These are phyloP conservation scores for Carapus acus DNA, from an alignment of 2,797 vertebrate genomes.

Conservation along the genomic window DNA sequence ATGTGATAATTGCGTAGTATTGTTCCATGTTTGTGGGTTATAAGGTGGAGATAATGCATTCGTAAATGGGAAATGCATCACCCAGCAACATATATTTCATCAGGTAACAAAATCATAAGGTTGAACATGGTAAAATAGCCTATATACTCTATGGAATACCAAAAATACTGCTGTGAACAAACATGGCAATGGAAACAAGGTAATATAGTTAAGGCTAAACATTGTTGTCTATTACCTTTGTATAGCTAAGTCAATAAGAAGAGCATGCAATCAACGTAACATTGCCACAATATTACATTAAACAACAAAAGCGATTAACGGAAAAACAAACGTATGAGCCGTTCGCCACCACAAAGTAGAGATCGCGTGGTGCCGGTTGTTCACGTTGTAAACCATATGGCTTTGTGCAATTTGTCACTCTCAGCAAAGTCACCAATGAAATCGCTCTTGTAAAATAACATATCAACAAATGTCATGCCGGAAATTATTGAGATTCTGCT, in stretches of 20 bases:
- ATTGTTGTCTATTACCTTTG: conserved; percentile 78
- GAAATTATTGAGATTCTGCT: conserved; percentile 77
- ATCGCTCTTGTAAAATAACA: conserved; percentile 81
- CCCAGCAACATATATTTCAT: conserved; percentile 58
- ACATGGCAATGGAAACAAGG: conserved; percentile 75
- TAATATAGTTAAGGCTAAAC: conserved; percentile 87
- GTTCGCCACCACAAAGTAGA: conserved; percentile 68
- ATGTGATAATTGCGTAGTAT: conserved; percentile 48
- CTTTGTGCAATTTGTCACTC: conserved; percentile 70
- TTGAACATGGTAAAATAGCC: conserved; percentile 67
- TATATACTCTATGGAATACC: conserved; percentile 66
- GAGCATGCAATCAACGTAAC: conserved; percentile 87
- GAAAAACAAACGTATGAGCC: conserved; percentile 67
- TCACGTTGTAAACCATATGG: conserved; percentile 66
- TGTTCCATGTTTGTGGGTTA: conserved; percentile 54
- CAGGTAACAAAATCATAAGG: conserved; percentile 65
- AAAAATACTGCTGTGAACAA: conserved; percentile 72
- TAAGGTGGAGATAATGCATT: conserved; percentile 53
- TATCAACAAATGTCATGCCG: conserved; percentile 90
- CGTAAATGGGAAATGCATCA: conserved; percentile 51
- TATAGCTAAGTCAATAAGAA: conserved; percentile 77
- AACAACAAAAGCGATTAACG: conserved; percentile 75
- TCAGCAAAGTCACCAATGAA: conserved; percentile 64
- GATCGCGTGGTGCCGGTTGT: conserved; percentile 64
- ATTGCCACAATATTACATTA: conserved; percentile 77